Evolutionary conservation across 2,888 invertebrate species (phyloP).

Genomic region (Stenoptilia bipunctidactyla): DNA sequence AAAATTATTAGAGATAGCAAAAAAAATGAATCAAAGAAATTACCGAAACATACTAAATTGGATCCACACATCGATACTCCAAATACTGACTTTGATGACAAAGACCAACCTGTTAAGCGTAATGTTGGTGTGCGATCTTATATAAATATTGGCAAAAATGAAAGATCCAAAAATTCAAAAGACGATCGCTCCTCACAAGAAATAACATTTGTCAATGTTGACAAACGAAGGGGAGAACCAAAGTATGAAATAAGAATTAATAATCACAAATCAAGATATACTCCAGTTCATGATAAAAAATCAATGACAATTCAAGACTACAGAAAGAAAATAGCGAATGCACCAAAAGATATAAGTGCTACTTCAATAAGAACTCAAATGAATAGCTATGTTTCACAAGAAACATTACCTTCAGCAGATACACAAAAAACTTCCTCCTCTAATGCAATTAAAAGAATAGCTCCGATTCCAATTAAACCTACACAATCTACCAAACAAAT

Average conservation of each 20-base stretch:
- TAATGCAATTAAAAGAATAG: slow-evolving; percentile 29
- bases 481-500: slow-evolving; percentile 5
- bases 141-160: slow-evolving; percentile 46
- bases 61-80: slow-evolving; percentile 49
- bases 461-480: slow-evolving; percentile 18
- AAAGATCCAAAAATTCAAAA: slow-evolving; percentile 28
- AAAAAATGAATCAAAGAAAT: slow-evolving; percentile 49
- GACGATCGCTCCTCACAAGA: slow-evolving; percentile 18
- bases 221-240: slow-evolving; percentile 51
- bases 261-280: slow-evolving; percentile 46
- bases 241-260: slow-evolving; percentile 43
- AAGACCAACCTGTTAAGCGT: slow-evolving; percentile 34
- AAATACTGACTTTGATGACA: slow-evolving; percentile 27
- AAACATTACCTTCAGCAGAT: too few species aligned
- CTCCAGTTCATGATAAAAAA: slow-evolving; percentile 41
- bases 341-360: too few species aligned
- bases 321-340: slow-evolving; percentile 12
- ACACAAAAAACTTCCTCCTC: slow-evolving; percentile 32
- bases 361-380: background rate
- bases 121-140: slow-evolving; percentile 31
- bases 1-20: slow-evolving; percentile 59
- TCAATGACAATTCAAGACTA: slow-evolving; percentile 42
- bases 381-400: too few species aligned
- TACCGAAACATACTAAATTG: slow-evolving; percentile 54
- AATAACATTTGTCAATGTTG: slow-evolving; percentile 34